These are phyloP conservation scores for Regulus satrapa DNA, from an alignment of 2,113 vertebrate species.

Conservation along the genomic window DNA sequence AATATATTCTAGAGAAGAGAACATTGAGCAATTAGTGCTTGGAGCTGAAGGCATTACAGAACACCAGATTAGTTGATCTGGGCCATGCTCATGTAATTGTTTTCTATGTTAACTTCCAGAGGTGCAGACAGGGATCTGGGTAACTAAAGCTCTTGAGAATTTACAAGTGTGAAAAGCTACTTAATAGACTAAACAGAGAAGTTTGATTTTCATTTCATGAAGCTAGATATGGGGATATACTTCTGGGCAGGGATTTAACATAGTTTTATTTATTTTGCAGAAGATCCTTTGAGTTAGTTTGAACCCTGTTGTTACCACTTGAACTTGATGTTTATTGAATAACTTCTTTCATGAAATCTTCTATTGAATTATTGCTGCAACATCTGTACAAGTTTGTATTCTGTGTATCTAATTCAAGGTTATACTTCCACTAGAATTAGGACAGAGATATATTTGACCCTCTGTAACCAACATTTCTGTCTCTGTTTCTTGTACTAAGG, in stretches of 20 bases:
- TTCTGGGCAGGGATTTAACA: neutral
- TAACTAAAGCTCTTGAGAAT: neutral
- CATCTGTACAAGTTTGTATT: neutral
- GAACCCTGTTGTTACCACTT: neutral
- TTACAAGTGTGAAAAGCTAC: neutral
- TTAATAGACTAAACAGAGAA: neutral
- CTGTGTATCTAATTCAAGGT: constrained; percentile 39
- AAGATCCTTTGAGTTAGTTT: neutral
- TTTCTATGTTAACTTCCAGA: neutral
- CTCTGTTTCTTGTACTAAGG: neutral
- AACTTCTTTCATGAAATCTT: neutral
- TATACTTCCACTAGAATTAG: constrained; percentile 19
- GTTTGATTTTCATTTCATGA: neutral
- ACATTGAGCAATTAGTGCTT: neutral
- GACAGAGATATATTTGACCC: neutral
- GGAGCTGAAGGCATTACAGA: neutral
- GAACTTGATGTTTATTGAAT: neutral
- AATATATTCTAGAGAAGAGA: neutral
- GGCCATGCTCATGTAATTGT: neutral
- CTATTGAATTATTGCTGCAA: constrained; percentile 4
- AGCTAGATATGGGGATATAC: neutral
- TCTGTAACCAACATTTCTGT: neutral
- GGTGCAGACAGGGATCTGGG: neutral
- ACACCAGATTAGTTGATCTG: neutral
- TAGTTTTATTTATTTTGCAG: neutral